Evolutionary conservation across 1,140 invertebrate genomes (phyloP), one percentile per base, ranked within the genome.

Genomic region (Drosophila pseudoobscura): DNA sequence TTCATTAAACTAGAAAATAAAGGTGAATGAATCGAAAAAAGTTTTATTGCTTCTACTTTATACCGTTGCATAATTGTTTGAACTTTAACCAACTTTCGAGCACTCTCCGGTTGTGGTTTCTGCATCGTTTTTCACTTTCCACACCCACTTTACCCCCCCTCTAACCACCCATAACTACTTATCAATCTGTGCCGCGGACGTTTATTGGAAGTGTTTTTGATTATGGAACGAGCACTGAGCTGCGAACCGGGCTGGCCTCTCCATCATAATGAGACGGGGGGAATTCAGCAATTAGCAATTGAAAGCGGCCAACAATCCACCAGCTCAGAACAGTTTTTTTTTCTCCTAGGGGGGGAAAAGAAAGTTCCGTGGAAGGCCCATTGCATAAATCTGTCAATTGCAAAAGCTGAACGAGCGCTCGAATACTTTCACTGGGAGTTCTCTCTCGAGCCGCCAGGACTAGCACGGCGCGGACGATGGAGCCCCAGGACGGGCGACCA

Each of bases 341-440:
- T 3, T 35, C 0, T 35, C 22, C 43, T 9, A 11, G 26, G 35
- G 24, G 24, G 24, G 24, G 24, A 26, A 15, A 13, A 43, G 15
- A 53, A 55, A 29, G 46, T 73, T 50, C 4, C 22, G 49, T 53
- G 52, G 41, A 13, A 53, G 53, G 44, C 47, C 20, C 52, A 51
- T 45, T 58, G 75, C 70, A 83, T 63, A 85, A 85, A 85, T 82
- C 82, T 82, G 78, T 82, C 82, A 88, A 82, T 82, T 78, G 78
- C 70, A 82, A 88, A 78, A 87, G 82, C 87, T 85, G 17, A 75
- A 58, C 60, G 56, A 82, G 80, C 82, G 80, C 56, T 69, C 65
- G 60, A 77, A 80, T 80, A 66, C 66, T 65, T 71, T 56, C 52
- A 56, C 13, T 53, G 39, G 52, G 50, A 39, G 13, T 31, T 13